phyloP scores from a whole-genome alignment of 1,140 invertebrate species.

The Drepana arcuata region DNA sequence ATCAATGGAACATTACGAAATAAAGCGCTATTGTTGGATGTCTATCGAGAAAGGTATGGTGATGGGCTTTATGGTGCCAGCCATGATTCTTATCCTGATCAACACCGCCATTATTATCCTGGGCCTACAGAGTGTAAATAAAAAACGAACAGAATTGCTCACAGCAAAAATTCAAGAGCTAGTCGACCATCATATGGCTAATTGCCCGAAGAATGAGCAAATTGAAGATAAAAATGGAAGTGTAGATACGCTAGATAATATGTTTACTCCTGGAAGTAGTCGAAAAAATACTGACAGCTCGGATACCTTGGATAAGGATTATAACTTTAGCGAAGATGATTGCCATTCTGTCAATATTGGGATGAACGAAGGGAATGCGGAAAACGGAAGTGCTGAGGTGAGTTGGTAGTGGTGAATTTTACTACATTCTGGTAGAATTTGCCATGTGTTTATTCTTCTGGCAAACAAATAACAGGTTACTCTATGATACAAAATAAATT shows the following conservation, averaged over 20 bases:
- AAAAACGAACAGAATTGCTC: slow-evolving; percentile 50
- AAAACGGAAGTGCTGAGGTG: slow-evolving; percentile 40
- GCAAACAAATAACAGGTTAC: too few species aligned
- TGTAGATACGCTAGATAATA: slow-evolving; percentile 44
- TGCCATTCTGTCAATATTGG: slow-evolving; percentile 32
- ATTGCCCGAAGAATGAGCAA: slow-evolving; percentile 43
- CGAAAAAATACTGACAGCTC: slow-evolving; percentile 59
- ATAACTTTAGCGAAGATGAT: slow-evolving; percentile 42
- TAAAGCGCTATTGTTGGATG: slow-evolving; percentile 80
- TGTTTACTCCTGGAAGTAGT: slow-evolving; percentile 41
- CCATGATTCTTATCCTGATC: slow-evolving; percentile 76
- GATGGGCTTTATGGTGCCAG: slow-evolving; percentile 79
- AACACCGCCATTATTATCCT: slow-evolving; percentile 70
- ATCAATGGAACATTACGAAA: slow-evolving; percentile 79
- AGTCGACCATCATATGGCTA: slow-evolving; percentile 52
- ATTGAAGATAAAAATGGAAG: slow-evolving; percentile 36
- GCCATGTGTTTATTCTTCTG: too few species aligned
- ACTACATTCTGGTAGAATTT: too few species aligned
- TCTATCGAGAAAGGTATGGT: slow-evolving; percentile 81
- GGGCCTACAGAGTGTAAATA: slow-evolving; percentile 52
- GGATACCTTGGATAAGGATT: slow-evolving; percentile 56
- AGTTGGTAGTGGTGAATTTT: slow-evolving; percentile 6
- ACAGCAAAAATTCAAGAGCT: slow-evolving; percentile 51
- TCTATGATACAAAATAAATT: too few species aligned
- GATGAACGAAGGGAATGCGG: slow-evolving; percentile 16